Conservation (phyloP, 92 coral and sea anemone species). For the Paragorgia papillata region DNA sequence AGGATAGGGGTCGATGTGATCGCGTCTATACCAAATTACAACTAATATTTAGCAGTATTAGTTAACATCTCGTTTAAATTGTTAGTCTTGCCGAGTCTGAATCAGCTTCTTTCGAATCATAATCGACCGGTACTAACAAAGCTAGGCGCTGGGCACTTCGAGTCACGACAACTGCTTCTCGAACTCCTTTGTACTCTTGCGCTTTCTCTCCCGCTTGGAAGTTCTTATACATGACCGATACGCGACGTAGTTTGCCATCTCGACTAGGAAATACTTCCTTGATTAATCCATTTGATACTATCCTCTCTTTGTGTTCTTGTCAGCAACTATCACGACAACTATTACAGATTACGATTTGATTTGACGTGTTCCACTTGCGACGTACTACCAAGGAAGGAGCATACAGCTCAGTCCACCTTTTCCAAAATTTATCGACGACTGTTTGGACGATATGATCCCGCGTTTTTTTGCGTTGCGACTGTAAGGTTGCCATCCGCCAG, state of each 20-base stretch:
- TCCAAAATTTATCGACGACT: slow-evolving; percentile 64
- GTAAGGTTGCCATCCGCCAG: slow-evolving; percentile 64
- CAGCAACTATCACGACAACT: slow-evolving; percentile 52
- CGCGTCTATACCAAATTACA: no score
- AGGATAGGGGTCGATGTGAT: no score
- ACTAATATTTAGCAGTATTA: no score
- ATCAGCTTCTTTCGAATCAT: slow-evolving; percentile 22
- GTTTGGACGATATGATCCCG: slow-evolving; percentile 64
- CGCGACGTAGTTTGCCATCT: slow-evolving; percentile 45
- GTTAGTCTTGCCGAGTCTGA: no score
- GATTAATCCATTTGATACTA: slow-evolving; percentile 43
- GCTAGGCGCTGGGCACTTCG: slow-evolving; percentile 28
- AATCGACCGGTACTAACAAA: slow-evolving; percentile 26
- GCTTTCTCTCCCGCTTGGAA: slow-evolving; percentile 27
- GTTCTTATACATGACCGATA: slow-evolving; percentile 41
- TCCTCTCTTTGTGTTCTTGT: slow-evolving; percentile 49
- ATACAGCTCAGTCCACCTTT: slow-evolving; percentile 68
- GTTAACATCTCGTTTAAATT: no score
- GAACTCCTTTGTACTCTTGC: neutral
- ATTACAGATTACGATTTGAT: slow-evolving; percentile 45
- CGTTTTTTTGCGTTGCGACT: slow-evolving; percentile 25
- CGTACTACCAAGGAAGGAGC: slow-evolving; percentile 56
- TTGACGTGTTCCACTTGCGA: slow-evolving; percentile 45
- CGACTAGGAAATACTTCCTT: slow-evolving; percentile 48
- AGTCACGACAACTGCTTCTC: slow-evolving; percentile 5